A percentile compares a stretch with the other conserved stretches of the same genome.
These are phyloP conservation scores for Anthophora plumipes DNA, from an alignment of 2,888 invertebrate genomes.

Conservation along the genomic window DNA sequence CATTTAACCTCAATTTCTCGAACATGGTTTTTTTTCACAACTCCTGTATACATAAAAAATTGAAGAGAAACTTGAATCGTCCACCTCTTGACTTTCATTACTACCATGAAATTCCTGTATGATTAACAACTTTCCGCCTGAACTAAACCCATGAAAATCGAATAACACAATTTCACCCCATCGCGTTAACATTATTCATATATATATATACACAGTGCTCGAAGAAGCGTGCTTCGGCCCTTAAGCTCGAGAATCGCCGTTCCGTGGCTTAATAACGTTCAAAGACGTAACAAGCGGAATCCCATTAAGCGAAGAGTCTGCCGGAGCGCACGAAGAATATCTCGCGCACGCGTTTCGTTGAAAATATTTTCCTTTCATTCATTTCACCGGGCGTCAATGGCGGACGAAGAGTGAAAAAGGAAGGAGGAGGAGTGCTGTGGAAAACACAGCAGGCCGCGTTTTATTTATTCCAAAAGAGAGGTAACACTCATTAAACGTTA, in stretches of 20 bases:
- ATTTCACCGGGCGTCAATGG: not conserved
- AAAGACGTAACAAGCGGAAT: slow-evolving; percentile 45
- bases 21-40: too few relatives aligned
- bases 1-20: too few relatives aligned
- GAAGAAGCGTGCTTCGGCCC: not conserved
- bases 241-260: slow-evolving; percentile 11
- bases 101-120: too few relatives aligned
- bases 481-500: slow-evolving; percentile 69
- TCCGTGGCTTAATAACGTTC: slow-evolving; percentile 29
- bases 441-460: slow-evolving; percentile 29
- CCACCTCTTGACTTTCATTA: not conserved
- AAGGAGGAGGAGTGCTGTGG: not conserved
- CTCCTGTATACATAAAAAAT: not conserved
- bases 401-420: not conserved
- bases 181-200: not conserved
- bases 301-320: slow-evolving; percentile 27
- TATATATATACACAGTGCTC: not conserved
- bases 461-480: slow-evolving; percentile 49
- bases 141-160: slow-evolving; percentile 2
- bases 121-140: not conserved
- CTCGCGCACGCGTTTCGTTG: not conserved
- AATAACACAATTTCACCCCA: not conserved
- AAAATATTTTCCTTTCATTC: slow-evolving; percentile 45
- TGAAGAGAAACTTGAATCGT: not conserved
- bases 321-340: slow-evolving; percentile 11